phyloP scores from a whole-genome alignment of 2,797 vertebrate genomes.

The Hephaestus fuliginosus region DNA sequence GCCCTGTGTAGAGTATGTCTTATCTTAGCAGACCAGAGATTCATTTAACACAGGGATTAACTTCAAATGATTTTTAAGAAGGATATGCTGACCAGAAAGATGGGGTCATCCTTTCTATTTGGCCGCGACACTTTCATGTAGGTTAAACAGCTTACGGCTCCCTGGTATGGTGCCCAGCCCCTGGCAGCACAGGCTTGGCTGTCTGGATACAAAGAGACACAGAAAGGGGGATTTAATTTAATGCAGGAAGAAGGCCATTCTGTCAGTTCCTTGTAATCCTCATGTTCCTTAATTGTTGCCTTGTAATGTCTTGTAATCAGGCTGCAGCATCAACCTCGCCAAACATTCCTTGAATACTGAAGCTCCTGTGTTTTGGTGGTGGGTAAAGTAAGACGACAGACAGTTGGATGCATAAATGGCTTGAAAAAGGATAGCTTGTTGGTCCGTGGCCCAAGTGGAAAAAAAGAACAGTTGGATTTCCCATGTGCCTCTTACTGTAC shows the following conservation, averaged over 20 bases:
- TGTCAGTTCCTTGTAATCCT: conserved; percentile 68
- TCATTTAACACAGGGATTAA: conserved; percentile 47
- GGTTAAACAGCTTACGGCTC: conserved; percentile 58
- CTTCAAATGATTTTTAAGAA: conserved; percentile 61
- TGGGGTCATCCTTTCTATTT: conserved; percentile 55
- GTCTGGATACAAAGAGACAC: conserved; percentile 51
- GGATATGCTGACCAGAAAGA: conserved; percentile 41
- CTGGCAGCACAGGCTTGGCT: conserved; percentile 42
- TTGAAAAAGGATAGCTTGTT: conserved; percentile 42
- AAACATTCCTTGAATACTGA: conserved; percentile 65
- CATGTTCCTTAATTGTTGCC: conserved; percentile 62
- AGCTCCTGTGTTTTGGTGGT: conserved; percentile 53
- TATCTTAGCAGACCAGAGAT: conserved; percentile 66
- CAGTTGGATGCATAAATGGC: conserved; percentile 30
- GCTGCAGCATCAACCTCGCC: conserved; percentile 49
- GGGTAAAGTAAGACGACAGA: conserved; percentile 45
- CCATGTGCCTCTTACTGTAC: conserved; percentile 7
- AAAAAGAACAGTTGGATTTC: conserved; percentile 17
- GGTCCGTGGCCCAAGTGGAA: conserved; percentile 11
- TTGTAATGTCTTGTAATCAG: conserved; percentile 61
- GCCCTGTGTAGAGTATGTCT: conserved; percentile 41
- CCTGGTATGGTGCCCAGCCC: conserved; percentile 45
- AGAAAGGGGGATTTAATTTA: conserved; percentile 52
- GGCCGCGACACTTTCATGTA: conserved; percentile 60
- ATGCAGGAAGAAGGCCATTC: conserved; percentile 61